These are phyloP conservation scores for Monarcha castaneiventris DNA, from an alignment of 2,113 vertebrate species.

Conservation along the genomic window DNA sequence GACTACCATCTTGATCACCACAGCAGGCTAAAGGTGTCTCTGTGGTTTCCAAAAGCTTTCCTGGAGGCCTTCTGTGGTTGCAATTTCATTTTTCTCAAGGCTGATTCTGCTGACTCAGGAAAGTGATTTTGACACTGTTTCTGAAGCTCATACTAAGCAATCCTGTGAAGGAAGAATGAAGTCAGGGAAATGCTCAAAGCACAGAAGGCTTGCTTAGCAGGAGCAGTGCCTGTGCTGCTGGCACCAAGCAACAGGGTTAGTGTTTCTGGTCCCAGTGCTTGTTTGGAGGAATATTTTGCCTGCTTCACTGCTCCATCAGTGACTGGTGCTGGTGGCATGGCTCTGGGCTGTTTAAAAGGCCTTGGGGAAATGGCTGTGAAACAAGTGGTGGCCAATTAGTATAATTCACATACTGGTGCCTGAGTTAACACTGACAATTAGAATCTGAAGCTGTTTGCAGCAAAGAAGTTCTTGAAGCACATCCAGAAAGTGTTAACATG, in stretches of 20 bases:
- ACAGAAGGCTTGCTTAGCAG: not conserved
- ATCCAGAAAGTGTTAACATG: constrained; percentile 7
- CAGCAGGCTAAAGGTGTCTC: not conserved
- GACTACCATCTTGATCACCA: not conserved
- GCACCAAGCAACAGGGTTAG: not conserved
- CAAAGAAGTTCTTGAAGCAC: not conserved
- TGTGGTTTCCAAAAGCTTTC: not conserved
- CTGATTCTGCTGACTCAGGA: not conserved
- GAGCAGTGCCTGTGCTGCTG: not conserved
- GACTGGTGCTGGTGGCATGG: not conserved
- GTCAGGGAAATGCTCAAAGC: not conserved
- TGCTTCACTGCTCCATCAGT: not conserved
- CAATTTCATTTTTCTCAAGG: not conserved
- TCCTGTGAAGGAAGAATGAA: not conserved
- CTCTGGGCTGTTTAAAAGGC: not conserved
- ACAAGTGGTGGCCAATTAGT: not conserved
- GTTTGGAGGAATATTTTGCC: not conserved
- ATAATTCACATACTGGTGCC: not conserved
- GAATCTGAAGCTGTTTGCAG: not conserved
- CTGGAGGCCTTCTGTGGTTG: not conserved
- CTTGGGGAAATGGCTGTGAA: not conserved
- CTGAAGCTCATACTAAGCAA: not conserved
- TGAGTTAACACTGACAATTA: not conserved
- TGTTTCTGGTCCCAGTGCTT: not conserved
- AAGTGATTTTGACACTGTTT: not conserved